Conservation (phyloP, 2,113 vertebrate species). For the Crypturellus undulatus region DNA sequence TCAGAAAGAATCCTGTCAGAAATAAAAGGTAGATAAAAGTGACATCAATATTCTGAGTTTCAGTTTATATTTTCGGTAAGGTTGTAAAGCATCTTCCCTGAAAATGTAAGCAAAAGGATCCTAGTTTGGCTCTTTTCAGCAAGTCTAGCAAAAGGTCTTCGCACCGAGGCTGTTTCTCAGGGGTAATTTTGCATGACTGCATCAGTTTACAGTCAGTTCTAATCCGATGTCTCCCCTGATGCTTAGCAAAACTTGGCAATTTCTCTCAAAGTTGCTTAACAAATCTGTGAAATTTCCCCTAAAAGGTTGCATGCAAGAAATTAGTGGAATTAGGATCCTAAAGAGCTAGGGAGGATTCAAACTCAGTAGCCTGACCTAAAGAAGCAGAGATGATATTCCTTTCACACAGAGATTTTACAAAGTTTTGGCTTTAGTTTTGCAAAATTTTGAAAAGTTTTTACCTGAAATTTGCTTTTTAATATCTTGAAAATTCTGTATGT, state of each 20-base stretch:
- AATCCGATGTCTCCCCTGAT: not conserved
- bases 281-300: not conserved
- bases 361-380: not conserved
- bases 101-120: not conserved
- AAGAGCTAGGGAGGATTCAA: not conserved
- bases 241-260: not conserved
- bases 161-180: not conserved
- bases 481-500: not conserved
- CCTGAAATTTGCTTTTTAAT: not conserved
- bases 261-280: not conserved
- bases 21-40: not conserved
- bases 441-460: not conserved
- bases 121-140: not conserved
- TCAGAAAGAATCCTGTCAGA: not conserved
- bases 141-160: not conserved
- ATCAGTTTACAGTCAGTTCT: not conserved
- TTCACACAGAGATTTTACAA: not conserved
- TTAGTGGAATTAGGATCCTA: not conserved
- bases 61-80: not conserved
- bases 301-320: not conserved
- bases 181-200: not conserved
- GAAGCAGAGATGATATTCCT: not conserved
- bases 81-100: not conserved
- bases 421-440: too few species aligned
- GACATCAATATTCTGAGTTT: not conserved